These are phyloP conservation scores for Drosophila littoralis DNA, from an alignment of 1,140 invertebrate species.

Conservation along the genomic window DNA sequence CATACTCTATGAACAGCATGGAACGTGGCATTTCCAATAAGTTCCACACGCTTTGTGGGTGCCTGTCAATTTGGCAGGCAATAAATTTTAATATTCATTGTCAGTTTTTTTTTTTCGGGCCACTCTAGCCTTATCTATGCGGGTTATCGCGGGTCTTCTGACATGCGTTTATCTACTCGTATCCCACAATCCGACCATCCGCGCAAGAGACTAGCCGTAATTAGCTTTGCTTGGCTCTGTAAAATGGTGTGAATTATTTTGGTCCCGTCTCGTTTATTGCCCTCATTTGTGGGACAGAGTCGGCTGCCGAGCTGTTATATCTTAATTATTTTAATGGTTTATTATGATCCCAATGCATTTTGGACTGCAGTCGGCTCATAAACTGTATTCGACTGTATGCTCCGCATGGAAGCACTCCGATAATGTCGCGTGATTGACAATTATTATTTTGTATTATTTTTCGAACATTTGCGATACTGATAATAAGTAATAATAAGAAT, in stretches of 20 bases:
- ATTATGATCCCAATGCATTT: conserved; percentile 69
- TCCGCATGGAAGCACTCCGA: conserved; percentile 11
- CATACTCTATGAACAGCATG: neutral
- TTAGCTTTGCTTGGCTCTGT: conserved; percentile 58
- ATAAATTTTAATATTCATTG: conserved; percentile 71
- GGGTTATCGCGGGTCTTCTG: conserved; percentile 64
- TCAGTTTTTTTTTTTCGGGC: conserved; percentile 31
- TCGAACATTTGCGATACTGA: conserved; percentile 25
- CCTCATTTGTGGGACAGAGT: conserved; percentile 32
- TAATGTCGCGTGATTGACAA: conserved; percentile 74
- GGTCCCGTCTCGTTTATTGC: conserved; percentile 49
- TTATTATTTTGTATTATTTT: conserved; percentile 39
- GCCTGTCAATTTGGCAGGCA: conserved; percentile 61
- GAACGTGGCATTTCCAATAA: conserved; percentile 31
- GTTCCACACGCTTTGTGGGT: neutral
- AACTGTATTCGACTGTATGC: too few species aligned
- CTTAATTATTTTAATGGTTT: conserved; percentile 79
- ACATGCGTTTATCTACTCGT: conserved; percentile 56
- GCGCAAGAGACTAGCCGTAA: conserved; percentile 37
- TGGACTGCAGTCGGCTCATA: conserved; percentile 23
- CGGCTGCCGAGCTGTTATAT: conserved; percentile 55
- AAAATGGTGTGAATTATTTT: conserved; percentile 58
- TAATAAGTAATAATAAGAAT: conserved; percentile 65
- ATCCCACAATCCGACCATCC: neutral
- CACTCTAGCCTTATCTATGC: conserved; percentile 66